Conservation (phyloP, 1,140 invertebrate genomes). For the Bradynema listronoti region DNA sequence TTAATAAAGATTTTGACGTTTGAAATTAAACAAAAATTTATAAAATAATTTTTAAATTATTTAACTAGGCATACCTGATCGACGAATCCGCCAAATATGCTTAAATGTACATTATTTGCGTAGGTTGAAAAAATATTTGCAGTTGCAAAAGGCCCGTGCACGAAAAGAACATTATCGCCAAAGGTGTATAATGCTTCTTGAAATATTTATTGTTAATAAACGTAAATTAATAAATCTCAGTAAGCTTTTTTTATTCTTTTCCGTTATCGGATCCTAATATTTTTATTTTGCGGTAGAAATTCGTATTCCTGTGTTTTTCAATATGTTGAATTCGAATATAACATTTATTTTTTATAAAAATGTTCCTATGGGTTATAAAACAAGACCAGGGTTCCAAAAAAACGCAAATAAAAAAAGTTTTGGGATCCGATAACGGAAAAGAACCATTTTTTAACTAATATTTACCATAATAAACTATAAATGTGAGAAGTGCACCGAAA, state of each 20-base stretch:
- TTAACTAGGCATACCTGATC: constrained; percentile 62
- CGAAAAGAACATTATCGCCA: constrained; percentile 59
- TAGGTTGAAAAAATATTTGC: constrained; percentile 65
- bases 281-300: too few relatives aligned
- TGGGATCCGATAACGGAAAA: too few relatives aligned
- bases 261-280: too few relatives aligned
- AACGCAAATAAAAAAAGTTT: too few relatives aligned
- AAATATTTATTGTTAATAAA: constrained; percentile 5
- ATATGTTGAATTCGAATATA: too few relatives aligned
- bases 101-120: constrained; percentile 60
- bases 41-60: not conserved
- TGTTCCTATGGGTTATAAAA: not conserved
- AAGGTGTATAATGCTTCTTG: constrained; percentile 54
- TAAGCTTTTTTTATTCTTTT: too few relatives aligned
- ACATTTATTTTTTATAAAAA: constrained; percentile 14
- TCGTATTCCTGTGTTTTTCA: too few relatives aligned
- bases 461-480: constrained; percentile 62
- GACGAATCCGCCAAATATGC: constrained; percentile 58
- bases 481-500: constrained; percentile 61
- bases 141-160: constrained; percentile 58
- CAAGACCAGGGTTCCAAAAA: too few relatives aligned
- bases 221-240: too few relatives aligned
- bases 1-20: not conserved
- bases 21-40: constrained; percentile 8
- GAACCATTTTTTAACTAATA: too few relatives aligned